Evolutionary conservation across 1,140 invertebrate genomes (phyloP).

Genomic region (Wasmannia auropunctata): DNA sequence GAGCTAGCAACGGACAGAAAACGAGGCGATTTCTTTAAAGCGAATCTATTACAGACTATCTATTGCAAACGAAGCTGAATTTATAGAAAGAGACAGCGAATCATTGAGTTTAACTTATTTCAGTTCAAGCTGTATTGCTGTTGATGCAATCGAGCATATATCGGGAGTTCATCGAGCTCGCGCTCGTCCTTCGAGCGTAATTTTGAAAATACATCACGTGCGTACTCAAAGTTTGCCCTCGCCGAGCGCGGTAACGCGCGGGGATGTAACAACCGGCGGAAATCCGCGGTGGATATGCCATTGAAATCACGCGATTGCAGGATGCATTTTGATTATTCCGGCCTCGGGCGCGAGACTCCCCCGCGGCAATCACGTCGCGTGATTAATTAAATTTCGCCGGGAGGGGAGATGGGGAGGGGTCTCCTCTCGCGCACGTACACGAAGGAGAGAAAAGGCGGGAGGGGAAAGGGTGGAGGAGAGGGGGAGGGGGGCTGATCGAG

Average conservation of each 20-base stretch:
- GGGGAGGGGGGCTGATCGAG: background rate
- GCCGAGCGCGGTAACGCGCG: background rate
- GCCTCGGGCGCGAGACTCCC: background rate
- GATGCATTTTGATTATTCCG: conserved; percentile 38
- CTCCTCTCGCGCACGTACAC: background rate
- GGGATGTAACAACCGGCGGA: background rate
- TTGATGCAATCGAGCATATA: background rate
- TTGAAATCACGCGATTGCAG: conserved; percentile 21
- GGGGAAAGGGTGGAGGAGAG: too few relatives aligned
- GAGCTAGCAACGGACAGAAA: background rate
- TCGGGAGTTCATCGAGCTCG: background rate
- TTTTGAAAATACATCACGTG: background rate
- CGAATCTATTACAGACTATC: too few relatives aligned
- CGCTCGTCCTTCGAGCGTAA: background rate
- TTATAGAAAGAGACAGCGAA: background rate
- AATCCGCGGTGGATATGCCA: conserved; percentile 13
- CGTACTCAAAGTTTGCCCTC: background rate
- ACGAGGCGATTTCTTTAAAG: background rate
- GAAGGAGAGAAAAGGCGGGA: background rate
- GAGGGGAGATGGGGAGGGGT: too few relatives aligned
- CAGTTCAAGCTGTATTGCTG: background rate
- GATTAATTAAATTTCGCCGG: conserved; percentile 44
- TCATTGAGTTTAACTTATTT: background rate
- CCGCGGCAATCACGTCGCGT: conserved; percentile 20
- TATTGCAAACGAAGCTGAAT: background rate